A percentile compares a stretch with the other conserved stretches of the same genome.
Evolutionary conservation across 2,888 invertebrate genomes (phyloP).

Genomic region (Stenurella melanura): DNA sequence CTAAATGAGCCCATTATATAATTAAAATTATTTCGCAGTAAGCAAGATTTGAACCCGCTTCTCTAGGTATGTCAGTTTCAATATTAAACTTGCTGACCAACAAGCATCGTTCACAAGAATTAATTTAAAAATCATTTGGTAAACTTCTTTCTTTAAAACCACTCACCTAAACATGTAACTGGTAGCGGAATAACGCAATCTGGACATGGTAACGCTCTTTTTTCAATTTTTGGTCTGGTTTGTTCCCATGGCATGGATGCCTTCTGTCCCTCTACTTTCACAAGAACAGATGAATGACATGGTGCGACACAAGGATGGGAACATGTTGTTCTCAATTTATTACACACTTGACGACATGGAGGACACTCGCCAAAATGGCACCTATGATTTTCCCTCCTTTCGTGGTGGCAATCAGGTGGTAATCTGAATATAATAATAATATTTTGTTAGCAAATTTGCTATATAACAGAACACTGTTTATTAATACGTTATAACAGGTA

Average conservation of each 20-base stretch:
- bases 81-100: too few relatives aligned
- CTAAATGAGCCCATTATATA: too few relatives aligned
- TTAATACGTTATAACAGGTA: too few relatives aligned
- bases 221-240: slow-evolving; percentile 71
- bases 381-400: slow-evolving; percentile 81
- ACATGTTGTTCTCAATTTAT: slow-evolving; percentile 77
- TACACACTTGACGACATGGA: slow-evolving; percentile 86
- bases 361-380: slow-evolving; percentile 92
- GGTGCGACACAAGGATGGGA: slow-evolving; percentile 81
- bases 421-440: slow-evolving; percentile 70
- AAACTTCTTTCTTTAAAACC: not conserved
- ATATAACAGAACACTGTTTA: too few relatives aligned
- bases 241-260: slow-evolving; percentile 82
- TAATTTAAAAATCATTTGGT: too few relatives aligned
- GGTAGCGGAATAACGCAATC: slow-evolving; percentile 82
- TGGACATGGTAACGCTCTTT: slow-evolving; percentile 80
- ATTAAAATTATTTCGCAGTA: too few relatives aligned
- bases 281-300: slow-evolving; percentile 87
- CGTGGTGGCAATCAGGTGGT: slow-evolving; percentile 90
- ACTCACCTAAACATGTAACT: slow-evolving; percentile 79
- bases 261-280: slow-evolving; percentile 77
- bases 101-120: too few relatives aligned
- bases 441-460: too few relatives aligned
- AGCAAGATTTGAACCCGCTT: too few relatives aligned
- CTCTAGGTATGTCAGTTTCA: too few relatives aligned